Conservation (phyloP, 2,113 vertebrate genomes). For the Uropsilus gracilis region DNA sequence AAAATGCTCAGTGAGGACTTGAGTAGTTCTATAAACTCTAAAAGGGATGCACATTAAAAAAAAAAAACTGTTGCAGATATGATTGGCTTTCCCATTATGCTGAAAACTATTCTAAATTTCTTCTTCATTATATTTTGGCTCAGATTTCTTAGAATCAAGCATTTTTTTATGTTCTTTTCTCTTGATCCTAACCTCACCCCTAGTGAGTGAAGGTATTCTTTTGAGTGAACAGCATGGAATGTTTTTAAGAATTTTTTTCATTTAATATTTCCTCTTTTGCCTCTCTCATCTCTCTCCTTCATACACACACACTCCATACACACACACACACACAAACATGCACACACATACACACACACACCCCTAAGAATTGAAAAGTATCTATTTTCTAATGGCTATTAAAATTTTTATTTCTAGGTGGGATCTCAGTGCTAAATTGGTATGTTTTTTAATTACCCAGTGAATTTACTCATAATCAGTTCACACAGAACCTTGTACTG, state of each 20-base stretch:
- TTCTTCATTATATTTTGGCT: slow-evolving; percentile 63
- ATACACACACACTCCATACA: background rate
- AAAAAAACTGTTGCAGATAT: slow-evolving; percentile 58
- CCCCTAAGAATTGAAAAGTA: background rate
- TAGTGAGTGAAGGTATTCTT: slow-evolving; percentile 58
- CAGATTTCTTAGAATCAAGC: slow-evolving; percentile 54
- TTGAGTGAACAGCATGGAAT: slow-evolving; percentile 60
- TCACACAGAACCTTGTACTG: slow-evolving; percentile 75
- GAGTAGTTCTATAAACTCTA: slow-evolving; percentile 50
- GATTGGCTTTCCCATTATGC: slow-evolving; percentile 63
- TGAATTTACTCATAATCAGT: slow-evolving; percentile 79
- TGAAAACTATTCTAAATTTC: slow-evolving; percentile 72
- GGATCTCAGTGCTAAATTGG: slow-evolving; percentile 78
- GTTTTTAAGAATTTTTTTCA: slow-evolving; percentile 66
- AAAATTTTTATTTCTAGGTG: slow-evolving; percentile 79
- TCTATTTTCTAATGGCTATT: slow-evolving; percentile 62
- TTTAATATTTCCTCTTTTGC: slow-evolving; percentile 17
- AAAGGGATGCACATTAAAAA: slow-evolving; percentile 60
- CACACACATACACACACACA: background rate
- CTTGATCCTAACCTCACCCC: slow-evolving; percentile 44
- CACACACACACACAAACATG: background rate
- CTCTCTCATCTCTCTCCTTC: background rate
- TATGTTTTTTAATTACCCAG: slow-evolving; percentile 82
- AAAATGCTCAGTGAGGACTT: slow-evolving; percentile 62
- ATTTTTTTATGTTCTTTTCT: slow-evolving; percentile 34